Evolutionary conservation across 2,888 invertebrate species (phyloP).

Genomic region (Cephus pulcher): DNA sequence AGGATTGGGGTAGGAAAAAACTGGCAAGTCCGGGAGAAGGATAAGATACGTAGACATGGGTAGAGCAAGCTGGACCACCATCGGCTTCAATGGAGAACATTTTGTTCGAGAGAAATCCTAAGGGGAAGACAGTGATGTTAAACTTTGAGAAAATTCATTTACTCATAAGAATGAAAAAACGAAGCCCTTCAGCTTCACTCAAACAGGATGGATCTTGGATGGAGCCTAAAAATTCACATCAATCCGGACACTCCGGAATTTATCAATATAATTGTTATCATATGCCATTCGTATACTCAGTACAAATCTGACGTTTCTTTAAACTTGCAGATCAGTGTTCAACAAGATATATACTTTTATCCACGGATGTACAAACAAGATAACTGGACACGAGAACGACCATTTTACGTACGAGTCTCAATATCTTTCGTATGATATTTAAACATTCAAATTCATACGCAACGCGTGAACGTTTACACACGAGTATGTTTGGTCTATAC

Average conservation of each 20-base stretch:
- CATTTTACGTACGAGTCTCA: neutral
- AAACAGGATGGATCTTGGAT: neutral
- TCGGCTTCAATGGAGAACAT: neutral
- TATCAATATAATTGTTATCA: neutral
- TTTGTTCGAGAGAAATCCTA: neutral
- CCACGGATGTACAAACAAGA: neutral
- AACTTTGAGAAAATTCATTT: neutral
- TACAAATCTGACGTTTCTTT: neutral
- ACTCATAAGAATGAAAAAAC: neutral
- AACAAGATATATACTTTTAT: neutral
- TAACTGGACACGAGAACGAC: neutral
- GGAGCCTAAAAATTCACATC: neutral
- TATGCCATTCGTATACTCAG: neutral
- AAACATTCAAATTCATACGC: neutral
- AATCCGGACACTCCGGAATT: no score
- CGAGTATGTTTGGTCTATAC: neutral
- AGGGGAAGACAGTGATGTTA: neutral
- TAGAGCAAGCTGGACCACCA: neutral
- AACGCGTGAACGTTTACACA: neutral
- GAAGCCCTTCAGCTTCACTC: neutral
- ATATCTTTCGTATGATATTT: neutral
- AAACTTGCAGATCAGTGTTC: neutral
- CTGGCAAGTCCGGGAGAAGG: neutral
- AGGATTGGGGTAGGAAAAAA: slow-evolving; percentile 9
- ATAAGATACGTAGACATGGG: slow-evolving; percentile 1